Percentiles rank a stretch among this genome's conserved stretches.
phyloP scores from a whole-genome alignment of 2,113 vertebrate species.

The Oreochromis tanganicae region DNA sequence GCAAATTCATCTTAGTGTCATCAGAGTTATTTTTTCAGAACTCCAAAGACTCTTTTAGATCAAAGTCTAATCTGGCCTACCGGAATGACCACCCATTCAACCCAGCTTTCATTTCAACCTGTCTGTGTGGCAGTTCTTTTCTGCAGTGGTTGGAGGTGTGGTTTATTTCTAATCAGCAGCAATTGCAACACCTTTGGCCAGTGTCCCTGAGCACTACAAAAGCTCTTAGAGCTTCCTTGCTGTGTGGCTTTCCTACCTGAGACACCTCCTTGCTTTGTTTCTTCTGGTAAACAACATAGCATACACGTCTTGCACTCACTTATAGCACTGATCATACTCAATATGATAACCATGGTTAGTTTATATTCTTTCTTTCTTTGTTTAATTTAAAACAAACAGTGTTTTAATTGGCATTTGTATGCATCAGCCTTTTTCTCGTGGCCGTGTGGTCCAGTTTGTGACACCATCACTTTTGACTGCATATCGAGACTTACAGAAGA shows the following conservation, averaged over 20 bases:
- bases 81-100: not conserved
- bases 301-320: not conserved
- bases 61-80: not conserved
- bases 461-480: not conserved
- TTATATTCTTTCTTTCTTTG: not conserved
- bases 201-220: not conserved
- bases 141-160: accelerated
- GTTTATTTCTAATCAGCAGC: not conserved
- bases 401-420: not conserved
- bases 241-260: not conserved
- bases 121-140: not conserved
- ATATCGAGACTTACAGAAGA: not conserved
- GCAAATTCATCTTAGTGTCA: not conserved
- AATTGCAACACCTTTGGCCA: not conserved
- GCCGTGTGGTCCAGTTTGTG: not conserved
- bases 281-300: not conserved
- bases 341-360: not conserved
- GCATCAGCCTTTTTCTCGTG: not conserved
- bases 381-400: not conserved
- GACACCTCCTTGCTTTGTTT: not conserved
- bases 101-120: not conserved
- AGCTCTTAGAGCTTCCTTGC: not conserved
- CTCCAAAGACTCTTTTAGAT: not conserved
- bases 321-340: not conserved
- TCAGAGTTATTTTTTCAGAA: not conserved